Percentiles rank a stretch among this genome's conserved stretches.
phyloP scores from a whole-genome alignment of 1,140 invertebrate species.

The Pachypeltis micranthus region DNA sequence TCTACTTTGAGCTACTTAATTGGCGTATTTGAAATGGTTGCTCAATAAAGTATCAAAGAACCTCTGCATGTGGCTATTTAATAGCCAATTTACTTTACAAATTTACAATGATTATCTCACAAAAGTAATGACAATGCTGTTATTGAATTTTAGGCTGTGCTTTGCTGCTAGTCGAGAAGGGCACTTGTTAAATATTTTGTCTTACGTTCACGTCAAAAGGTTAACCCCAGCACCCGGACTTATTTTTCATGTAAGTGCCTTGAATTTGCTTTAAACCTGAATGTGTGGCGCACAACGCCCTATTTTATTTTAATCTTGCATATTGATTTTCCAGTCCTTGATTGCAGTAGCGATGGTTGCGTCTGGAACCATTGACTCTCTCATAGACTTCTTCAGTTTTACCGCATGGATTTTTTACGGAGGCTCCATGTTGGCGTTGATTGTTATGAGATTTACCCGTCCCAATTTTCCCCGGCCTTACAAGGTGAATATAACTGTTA shows the following conservation, averaged over 20 bases:
- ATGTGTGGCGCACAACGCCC: not conserved
- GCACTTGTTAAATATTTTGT: conserved; percentile 82
- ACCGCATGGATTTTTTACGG: conserved; percentile 93
- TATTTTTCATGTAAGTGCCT: conserved; percentile 77
- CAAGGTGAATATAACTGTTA: too few species aligned
- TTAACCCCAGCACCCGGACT: conserved; percentile 90
- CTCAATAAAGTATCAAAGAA: too few species aligned
- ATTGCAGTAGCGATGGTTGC: conserved; percentile 71
- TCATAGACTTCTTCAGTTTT: conserved; percentile 93
- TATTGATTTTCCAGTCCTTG: conserved; percentile 44
- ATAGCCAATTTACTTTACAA: too few species aligned
- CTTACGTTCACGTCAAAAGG: conserved; percentile 81
- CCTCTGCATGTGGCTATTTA: too few species aligned
- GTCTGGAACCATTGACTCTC: conserved; percentile 74
- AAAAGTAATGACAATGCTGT: not conserved
- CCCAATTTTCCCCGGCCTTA: conserved; percentile 77
- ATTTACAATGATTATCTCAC: too few species aligned
- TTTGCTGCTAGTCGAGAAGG: conserved; percentile 91
- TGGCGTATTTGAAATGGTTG: too few species aligned
- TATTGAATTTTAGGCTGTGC: conserved; percentile 63
- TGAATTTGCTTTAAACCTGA: not conserved
- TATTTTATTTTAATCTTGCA: not conserved
- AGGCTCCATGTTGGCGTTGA: conserved; percentile 71
- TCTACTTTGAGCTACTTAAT: too few species aligned
- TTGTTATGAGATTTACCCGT: conserved; percentile 77